phyloP scores from a whole-genome alignment of 2,797 vertebrate genomes.

The Sebastes matsubarae region DNA sequence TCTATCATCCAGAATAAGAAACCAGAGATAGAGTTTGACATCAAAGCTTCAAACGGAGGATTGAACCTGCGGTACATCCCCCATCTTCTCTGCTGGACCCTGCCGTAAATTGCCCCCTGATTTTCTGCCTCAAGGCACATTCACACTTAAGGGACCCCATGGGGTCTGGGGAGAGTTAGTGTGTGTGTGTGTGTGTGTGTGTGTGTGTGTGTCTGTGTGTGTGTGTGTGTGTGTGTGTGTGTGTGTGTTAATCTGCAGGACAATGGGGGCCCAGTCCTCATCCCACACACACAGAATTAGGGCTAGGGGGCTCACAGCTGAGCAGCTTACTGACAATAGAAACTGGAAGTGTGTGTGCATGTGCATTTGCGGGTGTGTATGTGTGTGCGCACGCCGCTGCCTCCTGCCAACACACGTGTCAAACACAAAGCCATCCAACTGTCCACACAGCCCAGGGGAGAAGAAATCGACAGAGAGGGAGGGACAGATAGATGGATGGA shows the following conservation, averaged over 20 bases:
- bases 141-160: constrained; percentile 80
- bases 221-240: constrained; percentile 17
- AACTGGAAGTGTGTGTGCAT: constrained; percentile 40
- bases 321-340: constrained; percentile 70
- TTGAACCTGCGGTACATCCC: constrained; percentile 29
- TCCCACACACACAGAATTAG: constrained; percentile 70
- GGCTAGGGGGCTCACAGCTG: constrained; percentile 70
- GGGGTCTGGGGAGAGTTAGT: constrained; percentile 50
- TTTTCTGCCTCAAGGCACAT: constrained; percentile 83
- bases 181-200: constrained; percentile 33
- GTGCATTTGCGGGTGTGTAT: constrained; percentile 10
- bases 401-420: constrained; percentile 74
- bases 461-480: constrained; percentile 8
- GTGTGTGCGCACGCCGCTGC: constrained; percentile 21
- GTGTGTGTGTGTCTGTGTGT: constrained; percentile 34
- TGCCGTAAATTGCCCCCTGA: constrained; percentile 76
- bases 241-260: constrained; percentile 75
- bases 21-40: constrained; percentile 42
- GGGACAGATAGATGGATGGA: constrained; percentile 11
- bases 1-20: constrained; percentile 15
- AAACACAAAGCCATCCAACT: constrained; percentile 76
- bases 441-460: constrained; percentile 61
- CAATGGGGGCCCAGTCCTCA: constrained; percentile 73
- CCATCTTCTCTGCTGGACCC: constrained; percentile 56
- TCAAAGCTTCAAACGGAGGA: constrained; percentile 37